Evolutionary conservation across 1,140 invertebrate species (phyloP), one percentile per base, ranked within the genome.

Genomic region (Bombus fervidus): DNA sequence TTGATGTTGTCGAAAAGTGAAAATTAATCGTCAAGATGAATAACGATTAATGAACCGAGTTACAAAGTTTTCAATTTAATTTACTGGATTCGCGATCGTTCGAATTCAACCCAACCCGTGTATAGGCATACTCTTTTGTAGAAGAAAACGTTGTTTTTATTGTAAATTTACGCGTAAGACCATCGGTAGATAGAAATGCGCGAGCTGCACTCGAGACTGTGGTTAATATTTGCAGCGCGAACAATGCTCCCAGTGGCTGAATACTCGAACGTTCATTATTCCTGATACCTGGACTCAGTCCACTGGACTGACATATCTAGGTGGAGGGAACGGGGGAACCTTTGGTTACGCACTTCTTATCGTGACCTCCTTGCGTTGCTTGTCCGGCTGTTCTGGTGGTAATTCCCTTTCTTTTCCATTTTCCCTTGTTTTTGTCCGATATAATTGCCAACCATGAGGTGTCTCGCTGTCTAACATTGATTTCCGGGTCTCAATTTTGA

Each of bases 141-240:
- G 28, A n/a, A 22, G 31, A 73, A 71, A 69, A 57, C 18, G 13
- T 4, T 53, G 31, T 39, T 79, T 31, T 64, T 28, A 9, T 28
- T 15, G 34, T 76, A 28, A 53, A 76, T 68, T 34, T 62, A 68
- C 66, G 62, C 31, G 39, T 53, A 39, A 64, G 34, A n/a, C 43
- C 25, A n/a, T 5, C 57, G 31, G 6, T 53, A 28, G 18, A 53
- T 72, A 77, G 85, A 87, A 87, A 91, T 87, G 75, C 34, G 75
- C 68, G 81, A 74, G 37, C 28, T 81, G 78, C 81, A 39, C 72
- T 85, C 83, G 86, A 84, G 86, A 92, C 88, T 39, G 68, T 53
- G 59, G 83, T 77, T 91, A 93, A 93, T 92, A 93, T 93, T 93
- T 93, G 88, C 91, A 86, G 47, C 62, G 83, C 73, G 90, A 93